Base-by-base conservation (phyloP, 2,797 vertebrate species). In the Crocidura indochinensis region DNA sequence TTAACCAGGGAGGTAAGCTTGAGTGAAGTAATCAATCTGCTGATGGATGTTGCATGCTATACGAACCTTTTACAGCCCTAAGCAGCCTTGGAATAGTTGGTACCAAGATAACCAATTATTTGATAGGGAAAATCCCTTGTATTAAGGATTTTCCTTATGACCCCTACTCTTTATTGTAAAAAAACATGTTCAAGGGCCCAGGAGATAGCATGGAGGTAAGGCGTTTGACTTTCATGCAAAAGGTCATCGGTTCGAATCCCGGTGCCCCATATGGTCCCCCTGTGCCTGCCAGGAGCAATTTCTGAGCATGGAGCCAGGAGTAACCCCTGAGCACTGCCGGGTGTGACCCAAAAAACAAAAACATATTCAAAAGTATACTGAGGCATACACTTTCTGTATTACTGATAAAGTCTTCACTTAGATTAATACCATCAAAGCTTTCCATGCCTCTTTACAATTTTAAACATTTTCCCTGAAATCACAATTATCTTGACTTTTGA, bases 1-100 rank as follows among this genome's bases (percentile, higher is more conserved):
- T 80, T 93, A 67, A 62, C 27, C 9, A 47, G 53, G 38, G 77
- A 85, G 31, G 71, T 67, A 53, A 87, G 38, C 73, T 84, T 77
- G 71, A 80, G 31, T 69, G 29, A 8, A 38, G n/a, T 10, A 12
- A 71, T 87, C 62, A 67, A n/a, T 76, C 92, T 62, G 38, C 79
- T 78, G 81, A 53, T 56, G 24, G 46, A 77, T 77, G 38, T 5
- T 84, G 79, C 65, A 15, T 84, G 12, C 49, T 68, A 31, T 14
- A 49, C 64, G 6, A 6, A 20, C 29, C 67, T 91, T 91, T 84
- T 83, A 26, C 51, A 80, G 87, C 11, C 26, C 27, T 87, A 19
- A 78, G 83, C 22, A 85, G 26, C 24, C 27, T 86, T 87, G 44
- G 0, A 75, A 0, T 88, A 84, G 53, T 56, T 79, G 29, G 12